Evolutionary conservation across 1,140 invertebrate genomes (phyloP), one percentile per base, ranked within the genome.

Genomic region (Heliconius nattereri): DNA sequence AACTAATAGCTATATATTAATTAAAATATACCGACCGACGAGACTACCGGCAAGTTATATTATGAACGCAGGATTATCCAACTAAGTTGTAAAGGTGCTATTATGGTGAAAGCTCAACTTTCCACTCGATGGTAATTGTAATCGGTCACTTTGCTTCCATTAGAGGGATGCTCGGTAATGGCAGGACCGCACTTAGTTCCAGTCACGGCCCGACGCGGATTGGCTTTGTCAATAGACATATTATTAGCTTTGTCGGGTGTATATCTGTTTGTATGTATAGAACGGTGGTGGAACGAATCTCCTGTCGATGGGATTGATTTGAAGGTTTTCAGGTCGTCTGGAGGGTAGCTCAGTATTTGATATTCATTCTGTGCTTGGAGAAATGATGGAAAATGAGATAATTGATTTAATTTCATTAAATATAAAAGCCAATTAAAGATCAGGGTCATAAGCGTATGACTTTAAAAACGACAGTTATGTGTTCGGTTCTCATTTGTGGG

Each of bases 101-200:
- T 85, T 85, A 84, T 76, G 76, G 75, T 78, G 77, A 87, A 87
- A 86, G 86, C 84, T 84, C 80, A 87, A 86, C 87, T 89, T 88
- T 87, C 87, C 85, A 87, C 86, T 86, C 83, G 81, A 80, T 83
- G 80, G 86, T 87, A 91, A 89, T 87, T 87, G 88, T 91, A 89
- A 91, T 89, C 85, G 86, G 83, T 84, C 89, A 89, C 88, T 91
- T 89, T 86, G 84, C 87, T 80, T 90, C 88, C 88, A 91, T 91
- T 90, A 90, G 85, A 73, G 81, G 80, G 78, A 76, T 79, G 85
- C 71, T 81, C 82, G 73, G 79, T 84, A 85, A 84, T 84, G 83
- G 84, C 20, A 77, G 76, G 74, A 73, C 83, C 81, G 83, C 87
- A 86, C 83, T 88, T 87, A 85, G 84, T 86, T 85, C 83, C 75